Conservation (phyloP, 2,888 invertebrate genomes). For the Drosophila siamana region DNA sequence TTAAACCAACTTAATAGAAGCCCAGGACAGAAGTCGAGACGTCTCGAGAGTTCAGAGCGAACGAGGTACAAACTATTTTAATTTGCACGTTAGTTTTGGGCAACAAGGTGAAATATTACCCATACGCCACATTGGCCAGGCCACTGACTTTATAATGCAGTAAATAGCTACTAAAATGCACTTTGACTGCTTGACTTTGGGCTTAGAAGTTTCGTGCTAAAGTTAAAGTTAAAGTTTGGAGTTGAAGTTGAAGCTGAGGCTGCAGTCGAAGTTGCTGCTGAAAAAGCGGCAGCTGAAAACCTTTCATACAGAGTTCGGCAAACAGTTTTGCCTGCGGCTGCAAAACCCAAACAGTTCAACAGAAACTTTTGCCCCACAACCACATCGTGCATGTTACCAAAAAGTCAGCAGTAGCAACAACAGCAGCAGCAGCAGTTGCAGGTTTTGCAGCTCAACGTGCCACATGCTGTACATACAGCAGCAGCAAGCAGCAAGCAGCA, state of each 20-base stretch:
- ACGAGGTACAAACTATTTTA: constrained; percentile 39
- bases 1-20: constrained; percentile 33
- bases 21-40: neutral
- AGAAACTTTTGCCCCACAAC: constrained; percentile 54
- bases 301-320: constrained; percentile 61
- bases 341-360: constrained; percentile 65
- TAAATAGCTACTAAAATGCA: constrained; percentile 70
- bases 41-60: neutral
- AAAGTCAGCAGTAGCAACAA: constrained; percentile 1
- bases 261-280: constrained; percentile 21
- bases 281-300: constrained; percentile 17
- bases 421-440: neutral
- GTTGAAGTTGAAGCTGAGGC: constrained; percentile 17
- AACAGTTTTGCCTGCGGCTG: constrained; percentile 65
- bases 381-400: constrained; percentile 33
- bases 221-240: constrained; percentile 19
- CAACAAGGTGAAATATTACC: constrained; percentile 57
- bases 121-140: constrained; percentile 54
- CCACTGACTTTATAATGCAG: constrained; percentile 31
- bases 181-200: constrained; percentile 77
- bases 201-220: constrained; percentile 42
- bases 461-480: constrained; percentile 15
- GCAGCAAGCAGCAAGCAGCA: no score
- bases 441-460: constrained; percentile 23
- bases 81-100: constrained; percentile 46